Evolutionary conservation across 2,888 invertebrate species (phyloP), one percentile per base, ranked within the genome.

Genomic region (Nowickia ferox): DNA sequence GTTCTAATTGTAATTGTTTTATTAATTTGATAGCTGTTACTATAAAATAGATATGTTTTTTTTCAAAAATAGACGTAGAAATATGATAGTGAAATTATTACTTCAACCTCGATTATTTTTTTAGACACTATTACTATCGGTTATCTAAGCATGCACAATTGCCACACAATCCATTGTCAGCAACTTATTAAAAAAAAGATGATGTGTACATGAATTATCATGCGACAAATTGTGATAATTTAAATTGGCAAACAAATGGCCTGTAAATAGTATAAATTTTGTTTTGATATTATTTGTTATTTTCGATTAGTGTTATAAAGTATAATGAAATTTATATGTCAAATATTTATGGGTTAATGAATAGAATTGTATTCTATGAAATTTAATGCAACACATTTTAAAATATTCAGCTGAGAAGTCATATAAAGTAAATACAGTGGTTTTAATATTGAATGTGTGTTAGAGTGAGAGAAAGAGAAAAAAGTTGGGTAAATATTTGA

Each of bases 161-260:
- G 9, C 13, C 0, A 5, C 13, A 13, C 17, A 63, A 63, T 53
- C 53, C 9, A 17, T 51, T 69, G n/a, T 17, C 57, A 40, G 40
- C 40, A 72, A 65, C 30, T 30, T 53, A 40, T 48, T 19, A 40
- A 9, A 69, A 69, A 75, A 57, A 22, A 46, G 22, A 46, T 13
- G n/a, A 13, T 30, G 48, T 48, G 51, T 42, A 30, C 42, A 74
- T 82, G 61, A 75, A 82, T 69, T 82, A 76, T 46, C 46, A 46
- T 63, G 63, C 63, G 75, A 76, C 69, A 82, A 69, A 82, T 76
- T 63, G 75, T 40, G 22, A 76, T 63, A 61, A 76, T 69, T 69
- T 82, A 48, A 68, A 59, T 81, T 81, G 22, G 22, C 42, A 72
- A 57, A 72, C 55, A 80, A 65, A 74, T 66, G 30, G 30, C 1